A percentile compares a stretch with the other conserved stretches of the same genome.
phyloP scores from a whole-genome alignment of 2,888 invertebrate genomes.

The Macrostomum cliftonense region DNA sequence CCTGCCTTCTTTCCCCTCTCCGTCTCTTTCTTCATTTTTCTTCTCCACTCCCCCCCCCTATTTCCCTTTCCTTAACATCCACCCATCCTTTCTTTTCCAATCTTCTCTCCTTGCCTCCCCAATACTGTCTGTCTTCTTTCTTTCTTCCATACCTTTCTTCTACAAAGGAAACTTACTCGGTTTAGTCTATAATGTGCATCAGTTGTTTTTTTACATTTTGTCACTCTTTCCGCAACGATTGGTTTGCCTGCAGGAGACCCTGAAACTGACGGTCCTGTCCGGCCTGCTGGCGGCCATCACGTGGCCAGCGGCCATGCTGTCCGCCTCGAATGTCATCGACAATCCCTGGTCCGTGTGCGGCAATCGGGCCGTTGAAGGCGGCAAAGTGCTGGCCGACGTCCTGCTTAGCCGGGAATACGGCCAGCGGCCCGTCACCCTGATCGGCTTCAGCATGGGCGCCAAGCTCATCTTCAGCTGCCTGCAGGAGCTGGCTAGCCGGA shows the following conservation, averaged over 20 bases:
- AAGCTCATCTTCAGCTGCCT: slow-evolving; percentile 50
- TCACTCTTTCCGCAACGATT: too few species aligned
- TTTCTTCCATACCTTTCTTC: too few species aligned
- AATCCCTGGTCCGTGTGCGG: slow-evolving; percentile 53
- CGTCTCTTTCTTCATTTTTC: too few species aligned
- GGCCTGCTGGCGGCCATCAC: slow-evolving; percentile 48
- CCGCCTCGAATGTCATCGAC: slow-evolving; percentile 41
- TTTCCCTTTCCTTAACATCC: too few species aligned
- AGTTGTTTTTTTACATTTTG: too few species aligned
- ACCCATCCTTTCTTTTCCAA: too few species aligned
- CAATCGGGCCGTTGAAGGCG: slow-evolving; percentile 45
- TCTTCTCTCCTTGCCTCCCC: too few species aligned
- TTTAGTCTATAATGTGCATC: too few species aligned
- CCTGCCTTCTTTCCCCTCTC: too few species aligned
- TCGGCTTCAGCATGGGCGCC: slow-evolving; percentile 51
- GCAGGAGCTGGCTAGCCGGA: slow-evolving; percentile 39
- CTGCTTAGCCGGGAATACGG: slow-evolving; percentile 46
- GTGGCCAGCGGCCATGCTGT: slow-evolving; percentile 48
- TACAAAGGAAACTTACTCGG: too few species aligned
- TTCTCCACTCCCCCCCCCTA: too few species aligned
- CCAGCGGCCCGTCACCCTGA: slow-evolving; percentile 47
- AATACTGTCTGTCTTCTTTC: too few species aligned
- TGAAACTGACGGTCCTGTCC: slow-evolving; percentile 48
- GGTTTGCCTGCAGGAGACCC: slow-evolving; percentile 40
- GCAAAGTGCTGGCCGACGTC: slow-evolving; percentile 49